A percentile compares a stretch with the other conserved stretches of the same genome.
Conservation (phyloP, 2,113 vertebrate species). For the Rutilus rutilus region DNA sequence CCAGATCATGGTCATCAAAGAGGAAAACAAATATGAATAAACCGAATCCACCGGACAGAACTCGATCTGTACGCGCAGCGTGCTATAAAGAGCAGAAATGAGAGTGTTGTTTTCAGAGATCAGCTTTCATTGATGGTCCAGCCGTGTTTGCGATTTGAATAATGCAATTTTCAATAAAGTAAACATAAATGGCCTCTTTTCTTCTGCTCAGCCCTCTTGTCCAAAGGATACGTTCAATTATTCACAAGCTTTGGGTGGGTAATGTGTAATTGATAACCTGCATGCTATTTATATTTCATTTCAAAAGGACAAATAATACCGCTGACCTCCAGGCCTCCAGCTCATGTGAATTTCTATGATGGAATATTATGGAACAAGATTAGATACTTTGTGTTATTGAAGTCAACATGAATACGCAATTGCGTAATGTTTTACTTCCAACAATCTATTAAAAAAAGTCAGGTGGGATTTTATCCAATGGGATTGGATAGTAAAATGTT, state of each 20-base stretch:
- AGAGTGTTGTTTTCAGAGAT: slow-evolving; percentile 24
- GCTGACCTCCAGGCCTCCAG: slow-evolving; percentile 60
- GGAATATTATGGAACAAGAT: not conserved
- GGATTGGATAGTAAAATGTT: not conserved
- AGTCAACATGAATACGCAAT: not conserved
- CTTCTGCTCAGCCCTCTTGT: slow-evolving; percentile 4
- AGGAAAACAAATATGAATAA: not conserved
- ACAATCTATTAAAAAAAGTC: not conserved
- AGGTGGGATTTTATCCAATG: not conserved
- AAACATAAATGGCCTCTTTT: slow-evolving; percentile 3
- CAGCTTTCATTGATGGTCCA: slow-evolving; percentile 10
- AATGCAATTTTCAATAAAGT: slow-evolving; percentile 16
- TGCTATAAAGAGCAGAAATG: slow-evolving; percentile 8
- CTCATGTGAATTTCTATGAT: slow-evolving; percentile 1
- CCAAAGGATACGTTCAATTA: slow-evolving; percentile 68
- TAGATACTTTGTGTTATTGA: not conserved
- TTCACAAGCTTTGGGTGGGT: slow-evolving; percentile 70
- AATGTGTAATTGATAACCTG: slow-evolving; percentile 78
- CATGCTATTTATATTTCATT: slow-evolving; percentile 79
- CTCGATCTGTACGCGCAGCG: not conserved
- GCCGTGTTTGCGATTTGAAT: not conserved
- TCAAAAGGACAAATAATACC: slow-evolving; percentile 73
- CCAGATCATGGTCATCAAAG: not conserved
- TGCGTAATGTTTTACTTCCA: not conserved
- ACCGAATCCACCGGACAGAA: not conserved